Evolutionary conservation across 1,140 invertebrate species (phyloP), one percentile per base, ranked within the genome.

Genomic region (Polyergus mexicanus): DNA sequence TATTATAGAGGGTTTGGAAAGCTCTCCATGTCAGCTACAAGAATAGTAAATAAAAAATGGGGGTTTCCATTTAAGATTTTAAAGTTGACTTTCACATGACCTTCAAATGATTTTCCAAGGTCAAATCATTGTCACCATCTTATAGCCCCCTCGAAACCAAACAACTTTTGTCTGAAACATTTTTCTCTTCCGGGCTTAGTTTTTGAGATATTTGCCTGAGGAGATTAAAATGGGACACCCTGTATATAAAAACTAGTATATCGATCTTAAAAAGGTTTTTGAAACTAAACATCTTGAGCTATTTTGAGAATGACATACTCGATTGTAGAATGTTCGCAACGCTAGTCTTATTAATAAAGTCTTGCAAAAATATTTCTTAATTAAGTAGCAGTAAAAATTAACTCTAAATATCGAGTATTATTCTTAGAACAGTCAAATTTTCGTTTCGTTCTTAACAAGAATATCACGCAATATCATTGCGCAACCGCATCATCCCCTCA

Each of bases 401-500:
- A 54, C 19, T 47, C 5, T 13, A 51, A 66, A 25, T 47, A 75
- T 28, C 19, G 11, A 41, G 32, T 22, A 5, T 78, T 68, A 78
- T 10, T 22, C 54, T 25, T 54, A 25, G 32, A 51, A 54, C n/a
- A 19, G 41, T 66, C 38, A 51, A 38, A 28, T 66, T n/a, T 60
- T 10, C 38, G 25, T 65, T 35, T 28, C 32, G 6, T 68, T 38
- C 16, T 38, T 38, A 44, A 35, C 32, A 28, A 47, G 75, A 77
- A 47, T 65, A 65, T 35, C 60, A 19, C 7, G 25, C 28, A 8
- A 41, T 11, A 22, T 68, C 47, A 56, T 28, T n/a, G 10, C 47
- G 38, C 38, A 41, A 60, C 38, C 25, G 8, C 66, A 44, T 47
- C 54, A 60, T 72, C 78, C 78, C 69, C 54, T 72, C 38, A 83